Evolutionary conservation across 35 echinoderm and acorn worm genomes (phyloP).

Genomic region (Ophioderma brevispina): DNA sequence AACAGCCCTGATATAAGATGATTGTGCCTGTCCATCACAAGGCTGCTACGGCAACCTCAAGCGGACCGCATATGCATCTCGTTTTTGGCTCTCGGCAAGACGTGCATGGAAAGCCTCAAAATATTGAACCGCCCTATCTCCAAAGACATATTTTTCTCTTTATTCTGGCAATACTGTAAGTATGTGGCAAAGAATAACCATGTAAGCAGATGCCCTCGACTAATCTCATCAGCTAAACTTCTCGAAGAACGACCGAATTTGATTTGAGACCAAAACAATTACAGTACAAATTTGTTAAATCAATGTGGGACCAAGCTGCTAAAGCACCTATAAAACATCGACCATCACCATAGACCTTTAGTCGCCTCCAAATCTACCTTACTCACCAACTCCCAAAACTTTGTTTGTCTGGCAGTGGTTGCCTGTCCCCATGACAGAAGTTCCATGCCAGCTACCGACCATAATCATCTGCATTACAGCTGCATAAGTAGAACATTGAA

Average conservation of each 20-base stretch:
- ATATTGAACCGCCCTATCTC: background rate
- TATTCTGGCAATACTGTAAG: background rate
- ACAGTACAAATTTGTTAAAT: background rate
- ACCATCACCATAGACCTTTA: conserved; percentile 25
- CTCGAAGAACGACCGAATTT: background rate
- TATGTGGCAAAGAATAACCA: background rate
- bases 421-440: conserved; percentile 60
- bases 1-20: background rate
- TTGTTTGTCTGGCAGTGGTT: conserved; percentile 51
- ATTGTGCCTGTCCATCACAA: background rate
- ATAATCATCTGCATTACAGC: conserved; percentile 43
- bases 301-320: background rate
- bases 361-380: background rate
- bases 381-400: background rate
- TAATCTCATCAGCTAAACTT: conserved; percentile 10
- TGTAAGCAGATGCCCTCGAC: background rate
- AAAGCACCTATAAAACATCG: conserved; percentile 8
- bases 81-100: background rate
- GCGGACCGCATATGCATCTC: conserved; percentile 6
- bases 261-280: conserved; percentile 13
- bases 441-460: conserved; percentile 67
- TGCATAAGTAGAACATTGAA: conserved; percentile 42
- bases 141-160: background rate
- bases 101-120: conserved; percentile 11
- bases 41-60: background rate